Percentiles rank a stretch among this genome's conserved stretches.
Conservation (phyloP, 23 tunicate genomes). For the Clavelina lepadiformis region DNA sequence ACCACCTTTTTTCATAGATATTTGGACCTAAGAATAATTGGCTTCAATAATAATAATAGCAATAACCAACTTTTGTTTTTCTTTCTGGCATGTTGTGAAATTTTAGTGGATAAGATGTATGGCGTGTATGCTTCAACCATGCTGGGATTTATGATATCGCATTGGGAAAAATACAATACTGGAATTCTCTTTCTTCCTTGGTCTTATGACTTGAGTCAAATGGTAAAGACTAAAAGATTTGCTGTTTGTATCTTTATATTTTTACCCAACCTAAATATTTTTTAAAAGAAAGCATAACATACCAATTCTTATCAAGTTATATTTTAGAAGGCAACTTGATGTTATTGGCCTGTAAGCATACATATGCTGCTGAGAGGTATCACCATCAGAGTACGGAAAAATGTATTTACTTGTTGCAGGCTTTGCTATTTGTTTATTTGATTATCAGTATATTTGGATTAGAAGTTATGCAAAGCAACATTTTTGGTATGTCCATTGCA, state of each 20-base stretch:
- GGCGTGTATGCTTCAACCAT: conserved; percentile 18
- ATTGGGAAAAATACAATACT: conserved; percentile 99
- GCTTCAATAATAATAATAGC: conserved; percentile 1
- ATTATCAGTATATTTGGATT: conserved; percentile 40
- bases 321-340: too few species aligned
- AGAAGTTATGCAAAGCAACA: conserved; percentile 22
- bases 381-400: not conserved
- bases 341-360: too few species aligned
- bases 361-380: too few species aligned
- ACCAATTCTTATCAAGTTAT: too few species aligned
- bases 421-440: conserved; percentile 29
- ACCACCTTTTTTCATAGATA: not conserved
- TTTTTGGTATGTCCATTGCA: conserved; percentile 25
- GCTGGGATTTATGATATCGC: conserved; percentile 68
- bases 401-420: conserved; percentile 17
- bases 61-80: not conserved
- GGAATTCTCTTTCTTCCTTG: conserved; percentile 94
- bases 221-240: conserved; percentile 19
- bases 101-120: conserved; percentile 38
- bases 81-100: not conserved
- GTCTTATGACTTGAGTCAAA: conserved; percentile 92
- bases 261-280: not conserved
- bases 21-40: not conserved
- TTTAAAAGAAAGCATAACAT: too few species aligned
- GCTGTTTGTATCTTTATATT: not conserved